Evolutionary conservation across 2,113 vertebrate species (phyloP), one percentile per base, ranked within the genome.

Genomic region (Crocuta crocuta): DNA sequence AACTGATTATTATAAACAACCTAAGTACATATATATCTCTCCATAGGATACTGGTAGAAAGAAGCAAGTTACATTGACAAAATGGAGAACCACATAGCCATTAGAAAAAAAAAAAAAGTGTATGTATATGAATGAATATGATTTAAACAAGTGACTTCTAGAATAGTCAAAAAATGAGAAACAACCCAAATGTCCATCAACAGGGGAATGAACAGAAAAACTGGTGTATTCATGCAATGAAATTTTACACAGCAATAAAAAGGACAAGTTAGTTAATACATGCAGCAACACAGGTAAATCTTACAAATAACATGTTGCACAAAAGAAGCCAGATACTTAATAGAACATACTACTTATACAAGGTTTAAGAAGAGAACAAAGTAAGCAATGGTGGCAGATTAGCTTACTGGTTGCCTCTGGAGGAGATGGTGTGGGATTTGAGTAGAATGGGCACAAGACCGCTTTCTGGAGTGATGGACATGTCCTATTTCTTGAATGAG

Each of bases 331-430:
- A 48, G 10, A 53, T 45, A 80, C 65, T 71, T 91, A 93, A 92
- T 55, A 91, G 7, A 80, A 33, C 1, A 33, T 48, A 65, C 23
- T 65, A 23, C 53, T 68, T 39, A 55, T 53, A 71, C 7, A n/a
- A 63, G 58, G 2, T 71, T 94, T 70, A 90, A 91, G 89, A 95
- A 50, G 15, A 89, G n/a, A 63, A 23, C 26, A 81, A 81, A 95
- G 31, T 65, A 65, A 70, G 8, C 16, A 76, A 24, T 39, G 21
- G 35, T 58, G 33, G 15, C n/a, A 91, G 43, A 84, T 84, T 65
- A 76, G 23, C 5, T 89, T 92, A 73, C 10, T 71, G 26, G 53
- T 26, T 61, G 21, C 15, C 10, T 70, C 28, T 53, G 61, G 11
- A 15, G 10, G 1, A 53, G 7, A 45, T 7, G 5, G 23, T 68